phyloP scores from a whole-genome alignment of 2,797 vertebrate species.

The Bufotes viridis region DNA sequence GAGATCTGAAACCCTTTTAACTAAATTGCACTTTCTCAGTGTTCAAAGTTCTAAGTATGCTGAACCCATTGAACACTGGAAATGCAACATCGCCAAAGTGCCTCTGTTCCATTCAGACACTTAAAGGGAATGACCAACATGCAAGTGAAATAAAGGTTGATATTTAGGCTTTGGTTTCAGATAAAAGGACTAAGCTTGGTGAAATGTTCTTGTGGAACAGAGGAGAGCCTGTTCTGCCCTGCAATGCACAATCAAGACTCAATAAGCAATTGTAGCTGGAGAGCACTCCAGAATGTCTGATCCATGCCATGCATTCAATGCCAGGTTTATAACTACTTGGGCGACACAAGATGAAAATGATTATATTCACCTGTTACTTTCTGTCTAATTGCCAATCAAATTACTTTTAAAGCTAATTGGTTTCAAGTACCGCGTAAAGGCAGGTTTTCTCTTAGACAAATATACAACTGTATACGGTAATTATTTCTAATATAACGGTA shows the following conservation, averaged over 20 bases:
- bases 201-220: slow-evolving; percentile 70
- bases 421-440: not conserved
- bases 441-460: not conserved
- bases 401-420: not conserved
- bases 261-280: slow-evolving; percentile 67
- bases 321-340: slow-evolving; percentile 60
- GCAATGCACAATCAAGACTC: slow-evolving; percentile 64
- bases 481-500: not conserved
- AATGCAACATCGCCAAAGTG: slow-evolving; percentile 73
- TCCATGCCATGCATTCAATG: slow-evolving; percentile 50
- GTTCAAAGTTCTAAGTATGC: slow-evolving; percentile 76
- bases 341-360: slow-evolving; percentile 48
- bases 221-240: slow-evolving; percentile 67
- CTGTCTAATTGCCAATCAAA: not conserved
- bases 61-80: slow-evolving; percentile 74
- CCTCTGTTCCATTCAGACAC: slow-evolving; percentile 67
- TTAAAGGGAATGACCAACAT: slow-evolving; percentile 69
- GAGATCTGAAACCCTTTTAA: slow-evolving; percentile 63
- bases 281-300: slow-evolving; percentile 60
- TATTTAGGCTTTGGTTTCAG: slow-evolving; percentile 76
- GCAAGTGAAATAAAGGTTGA: slow-evolving; percentile 77
- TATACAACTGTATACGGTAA: not conserved
- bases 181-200: slow-evolving; percentile 76
- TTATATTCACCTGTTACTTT: slow-evolving; percentile 57
- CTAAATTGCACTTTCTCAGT: slow-evolving; percentile 68